A percentile compares a stretch with the other conserved stretches of the same genome.
These are phyloP conservation scores for Actenoides lindsayi DNA, from an alignment of 2,113 vertebrate genomes.

Conservation along the genomic window DNA sequence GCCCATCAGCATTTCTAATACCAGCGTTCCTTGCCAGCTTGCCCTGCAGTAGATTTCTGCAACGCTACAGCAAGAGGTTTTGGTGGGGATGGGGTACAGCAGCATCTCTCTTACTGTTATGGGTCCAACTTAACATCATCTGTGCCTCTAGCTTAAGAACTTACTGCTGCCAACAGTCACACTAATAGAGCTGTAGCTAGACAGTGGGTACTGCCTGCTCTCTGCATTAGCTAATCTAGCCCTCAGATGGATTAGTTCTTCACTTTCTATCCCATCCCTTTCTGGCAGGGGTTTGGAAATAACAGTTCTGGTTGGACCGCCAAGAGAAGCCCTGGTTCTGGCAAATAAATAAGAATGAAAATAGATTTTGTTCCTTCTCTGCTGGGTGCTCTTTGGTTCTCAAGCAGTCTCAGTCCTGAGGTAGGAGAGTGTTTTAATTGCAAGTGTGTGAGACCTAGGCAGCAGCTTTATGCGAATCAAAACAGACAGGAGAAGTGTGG, in stretches of 20 bases:
- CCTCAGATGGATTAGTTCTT: background rate
- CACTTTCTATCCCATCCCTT: background rate
- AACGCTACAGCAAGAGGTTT: background rate
- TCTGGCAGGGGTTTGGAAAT: background rate
- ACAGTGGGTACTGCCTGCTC: background rate
- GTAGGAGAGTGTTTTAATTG: background rate
- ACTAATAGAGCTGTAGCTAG: constrained; percentile 2
- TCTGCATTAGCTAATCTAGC: background rate
- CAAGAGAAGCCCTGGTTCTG: background rate
- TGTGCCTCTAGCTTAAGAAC: background rate
- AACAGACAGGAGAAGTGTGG: constrained; percentile 14
- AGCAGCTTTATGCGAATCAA: background rate
- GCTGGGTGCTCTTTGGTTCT: background rate
- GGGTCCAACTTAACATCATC: background rate
- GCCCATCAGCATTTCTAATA: constrained; percentile 11
- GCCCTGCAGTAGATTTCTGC: background rate
- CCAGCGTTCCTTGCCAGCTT: background rate
- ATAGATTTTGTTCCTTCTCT: background rate
- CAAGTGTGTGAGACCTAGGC: background rate
- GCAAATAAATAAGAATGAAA: background rate
- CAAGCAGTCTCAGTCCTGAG: background rate
- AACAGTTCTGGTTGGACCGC: background rate
- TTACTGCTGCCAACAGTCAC: background rate
- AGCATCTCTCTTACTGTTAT: background rate
- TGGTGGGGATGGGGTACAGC: background rate